Evolutionary conservation across 2,888 invertebrate species (phyloP).

Genomic region (Nebria salina): DNA sequence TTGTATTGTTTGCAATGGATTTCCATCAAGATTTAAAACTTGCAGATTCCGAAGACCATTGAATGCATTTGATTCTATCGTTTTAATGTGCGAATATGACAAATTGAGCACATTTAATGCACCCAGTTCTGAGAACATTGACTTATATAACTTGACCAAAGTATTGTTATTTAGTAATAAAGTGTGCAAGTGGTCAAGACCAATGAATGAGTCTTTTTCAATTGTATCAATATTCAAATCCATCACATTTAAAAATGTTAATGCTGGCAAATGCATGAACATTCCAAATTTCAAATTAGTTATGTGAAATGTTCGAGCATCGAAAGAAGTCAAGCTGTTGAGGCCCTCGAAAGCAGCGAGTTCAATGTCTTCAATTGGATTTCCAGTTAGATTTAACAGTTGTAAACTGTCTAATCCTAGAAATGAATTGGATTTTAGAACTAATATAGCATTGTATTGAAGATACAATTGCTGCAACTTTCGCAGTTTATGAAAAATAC

Average conservation of each 20-base stretch:
- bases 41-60: slow-evolving; percentile 14
- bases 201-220: slow-evolving; percentile 15
- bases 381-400: slow-evolving; percentile 8
- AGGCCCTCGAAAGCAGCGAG: slow-evolving; percentile 12
- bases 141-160: slow-evolving; percentile 3
- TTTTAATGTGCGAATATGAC: slow-evolving; percentile 1
- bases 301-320: slow-evolving; percentile 12
- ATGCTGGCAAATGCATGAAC: neutral
- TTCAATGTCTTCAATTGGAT: slow-evolving; percentile 15
- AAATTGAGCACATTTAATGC: slow-evolving; percentile 4
- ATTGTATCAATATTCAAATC: slow-evolving; percentile 15
- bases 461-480: neutral
- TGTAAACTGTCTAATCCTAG: neutral
- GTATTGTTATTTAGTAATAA: neutral
- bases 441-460: neutral
- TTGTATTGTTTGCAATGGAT: neutral
- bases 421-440: neutral
- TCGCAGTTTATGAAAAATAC: neutral
- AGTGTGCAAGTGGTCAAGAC: neutral
- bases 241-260: neutral
- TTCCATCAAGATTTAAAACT: slow-evolving; percentile 15
- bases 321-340: neutral
- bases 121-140: slow-evolving; percentile 11
- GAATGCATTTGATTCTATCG: slow-evolving; percentile 27
- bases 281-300: slow-evolving; percentile 3